Evolutionary conservation across 1,140 invertebrate genomes (phyloP).

Genomic region (Drosophila setifemur): DNA sequence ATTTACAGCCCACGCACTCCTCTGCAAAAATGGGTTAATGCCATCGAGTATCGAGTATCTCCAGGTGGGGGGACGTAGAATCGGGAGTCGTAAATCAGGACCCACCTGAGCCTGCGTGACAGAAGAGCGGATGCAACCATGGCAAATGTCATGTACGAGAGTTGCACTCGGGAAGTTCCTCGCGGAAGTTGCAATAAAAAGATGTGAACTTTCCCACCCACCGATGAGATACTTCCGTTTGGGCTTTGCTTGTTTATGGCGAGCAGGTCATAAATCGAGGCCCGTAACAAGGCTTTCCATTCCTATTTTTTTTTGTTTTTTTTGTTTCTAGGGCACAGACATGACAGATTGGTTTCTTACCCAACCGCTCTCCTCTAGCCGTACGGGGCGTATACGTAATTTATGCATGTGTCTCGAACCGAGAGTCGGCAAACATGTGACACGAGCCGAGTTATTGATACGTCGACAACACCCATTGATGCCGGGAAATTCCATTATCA

Average conservation of each 20-base stretch:
- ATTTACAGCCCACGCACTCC: neutral
- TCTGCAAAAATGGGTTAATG: constrained; percentile 17
- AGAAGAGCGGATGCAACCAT: constrained; percentile 17
- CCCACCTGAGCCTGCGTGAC: constrained; percentile 25
- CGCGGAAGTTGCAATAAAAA: constrained; percentile 44
- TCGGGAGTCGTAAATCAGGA: constrained; percentile 18
- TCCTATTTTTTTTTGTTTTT: no score
- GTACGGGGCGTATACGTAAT: constrained; percentile 26
- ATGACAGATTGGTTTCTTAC: constrained; percentile 40
- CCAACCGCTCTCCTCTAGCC: neutral
- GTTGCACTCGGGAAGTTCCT: constrained; percentile 19
- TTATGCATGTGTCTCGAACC: constrained; percentile 41
- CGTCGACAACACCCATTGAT: constrained; percentile 37
- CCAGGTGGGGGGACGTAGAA: constrained; percentile 4
- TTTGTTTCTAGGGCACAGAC: constrained; percentile 43
- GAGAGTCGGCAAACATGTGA: constrained; percentile 1
- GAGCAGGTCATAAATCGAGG: constrained; percentile 14
- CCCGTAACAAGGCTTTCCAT: neutral
- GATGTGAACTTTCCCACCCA: constrained; percentile 6
- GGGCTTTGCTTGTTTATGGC: neutral
- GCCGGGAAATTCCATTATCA: constrained; percentile 72
- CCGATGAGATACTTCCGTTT: neutral
- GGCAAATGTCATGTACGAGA: constrained; percentile 28
- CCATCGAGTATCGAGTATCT: neutral
- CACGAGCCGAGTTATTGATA: constrained; percentile 49